Percentiles rank a stretch among this genome's conserved stretches.
phyloP scores from a whole-genome alignment of 2,888 invertebrate species.

The Xanthia togata region DNA sequence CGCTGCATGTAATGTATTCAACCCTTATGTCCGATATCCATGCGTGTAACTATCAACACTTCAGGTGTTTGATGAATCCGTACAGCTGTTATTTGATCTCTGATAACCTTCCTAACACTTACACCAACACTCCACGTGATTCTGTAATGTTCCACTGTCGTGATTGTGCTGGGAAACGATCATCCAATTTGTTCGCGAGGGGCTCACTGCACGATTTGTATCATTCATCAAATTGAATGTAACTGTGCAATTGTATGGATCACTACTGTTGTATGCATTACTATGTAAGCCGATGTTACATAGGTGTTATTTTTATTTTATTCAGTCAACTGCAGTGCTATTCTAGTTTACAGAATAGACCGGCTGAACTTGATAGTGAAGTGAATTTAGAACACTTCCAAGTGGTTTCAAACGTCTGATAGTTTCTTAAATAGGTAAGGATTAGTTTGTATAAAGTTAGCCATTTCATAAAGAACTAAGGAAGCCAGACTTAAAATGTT shows the following conservation, averaged over 20 bases:
- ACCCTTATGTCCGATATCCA: background rate
- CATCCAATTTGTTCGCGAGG: conserved; percentile 75
- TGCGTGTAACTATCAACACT: conserved; percentile 5
- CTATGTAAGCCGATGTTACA: conserved; percentile 17
- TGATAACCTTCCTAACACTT: conserved; percentile 35
- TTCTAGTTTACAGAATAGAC: no score
- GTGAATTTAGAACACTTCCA: background rate
- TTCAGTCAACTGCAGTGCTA: background rate
- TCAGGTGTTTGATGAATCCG: conserved; percentile 50
- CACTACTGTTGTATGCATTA: conserved; percentile 16
- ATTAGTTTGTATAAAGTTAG: no score
- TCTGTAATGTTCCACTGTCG: conserved; percentile 37
- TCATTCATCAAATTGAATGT: conserved; percentile 61
- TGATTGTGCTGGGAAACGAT: conserved; percentile 75
- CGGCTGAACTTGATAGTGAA: background rate
- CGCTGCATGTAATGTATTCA: background rate
- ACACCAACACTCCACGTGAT: conserved; percentile 33
- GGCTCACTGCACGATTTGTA: conserved; percentile 59
- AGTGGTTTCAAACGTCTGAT: background rate
- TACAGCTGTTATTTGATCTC: conserved; percentile 42
- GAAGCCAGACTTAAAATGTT: no score
- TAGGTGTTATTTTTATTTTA: conserved; percentile 13
- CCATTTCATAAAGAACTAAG: no score
- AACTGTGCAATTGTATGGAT: conserved; percentile 47
- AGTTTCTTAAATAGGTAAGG: no score